Evolutionary conservation across 2,797 vertebrate genomes (phyloP).

Genomic region (Cyprinodon diabolis): DNA sequence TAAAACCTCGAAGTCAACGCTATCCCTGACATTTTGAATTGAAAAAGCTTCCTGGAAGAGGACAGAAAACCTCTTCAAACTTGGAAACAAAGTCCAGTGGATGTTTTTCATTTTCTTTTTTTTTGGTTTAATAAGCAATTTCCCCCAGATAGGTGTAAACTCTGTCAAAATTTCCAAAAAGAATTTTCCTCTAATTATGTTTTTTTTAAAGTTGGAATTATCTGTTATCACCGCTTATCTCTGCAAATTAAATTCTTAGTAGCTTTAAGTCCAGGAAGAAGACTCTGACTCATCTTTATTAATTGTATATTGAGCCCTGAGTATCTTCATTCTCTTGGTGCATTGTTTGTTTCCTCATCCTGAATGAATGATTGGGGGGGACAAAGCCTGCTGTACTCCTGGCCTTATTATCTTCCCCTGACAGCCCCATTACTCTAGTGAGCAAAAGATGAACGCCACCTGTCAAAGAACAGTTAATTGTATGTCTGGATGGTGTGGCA

Average conservation of each 20-base stretch:
- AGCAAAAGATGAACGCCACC: constrained; percentile 97
- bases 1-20: no score
- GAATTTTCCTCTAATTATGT: not conserved
- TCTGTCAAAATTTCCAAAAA: no score
- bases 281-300: constrained; percentile 29
- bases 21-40: no score
- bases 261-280: constrained; percentile 25
- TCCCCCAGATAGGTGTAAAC: not conserved
- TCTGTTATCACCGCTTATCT: constrained; percentile 4
- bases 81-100: no score
- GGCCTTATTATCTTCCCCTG: constrained; percentile 95
- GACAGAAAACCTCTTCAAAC: no score
- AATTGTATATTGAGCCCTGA: constrained; percentile 24
- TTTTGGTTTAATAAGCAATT: no score
- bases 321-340: constrained; percentile 24
- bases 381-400: constrained; percentile 69
- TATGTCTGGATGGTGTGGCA: constrained; percentile 91
- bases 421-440: constrained; percentile 97
- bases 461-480: constrained; percentile 97
- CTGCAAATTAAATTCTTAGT: constrained; percentile 2
- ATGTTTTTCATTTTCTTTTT: no score
- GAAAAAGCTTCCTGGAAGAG: no score
- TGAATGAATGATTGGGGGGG: constrained; percentile 60
- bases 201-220: not conserved
- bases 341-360: constrained; percentile 46